Conservation (phyloP, 2,797 vertebrate genomes). For the Muscicapa comitata region DNA sequence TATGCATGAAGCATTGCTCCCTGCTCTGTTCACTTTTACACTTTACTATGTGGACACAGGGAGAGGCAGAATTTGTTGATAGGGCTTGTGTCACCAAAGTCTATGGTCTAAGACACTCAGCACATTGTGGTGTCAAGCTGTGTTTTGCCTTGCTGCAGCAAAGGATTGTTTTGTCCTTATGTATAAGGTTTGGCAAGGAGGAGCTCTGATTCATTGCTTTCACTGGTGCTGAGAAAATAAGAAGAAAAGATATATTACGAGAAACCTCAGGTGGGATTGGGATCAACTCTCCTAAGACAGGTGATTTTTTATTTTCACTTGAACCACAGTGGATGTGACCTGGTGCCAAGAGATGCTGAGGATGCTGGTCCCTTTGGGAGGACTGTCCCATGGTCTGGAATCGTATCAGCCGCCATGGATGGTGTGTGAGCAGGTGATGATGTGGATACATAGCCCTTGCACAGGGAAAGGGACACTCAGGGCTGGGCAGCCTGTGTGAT, state of each 20-base stretch:
- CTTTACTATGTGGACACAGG: neutral
- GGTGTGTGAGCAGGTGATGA: neutral
- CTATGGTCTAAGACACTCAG: neutral
- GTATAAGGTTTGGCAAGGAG: neutral
- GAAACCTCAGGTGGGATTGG: neutral
- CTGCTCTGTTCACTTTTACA: neutral
- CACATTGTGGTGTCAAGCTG: neutral
- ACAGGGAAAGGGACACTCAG: neutral
- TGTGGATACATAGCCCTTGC: neutral
- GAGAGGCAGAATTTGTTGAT: neutral
- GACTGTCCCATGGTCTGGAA: neutral
- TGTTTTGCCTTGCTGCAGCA: neutral
- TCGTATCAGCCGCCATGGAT: accelerated
- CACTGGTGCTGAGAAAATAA: neutral
- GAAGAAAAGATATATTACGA: neutral
- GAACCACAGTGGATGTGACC: neutral
- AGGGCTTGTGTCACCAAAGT: accelerated
- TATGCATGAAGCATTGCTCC: neutral
- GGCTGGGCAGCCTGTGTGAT: accelerated
- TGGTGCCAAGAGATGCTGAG: neutral
- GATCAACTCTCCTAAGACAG: neutral
- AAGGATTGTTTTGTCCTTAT: neutral
- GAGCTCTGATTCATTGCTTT: neutral
- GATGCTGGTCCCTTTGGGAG: neutral
- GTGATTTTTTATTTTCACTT: neutral